Evolutionary conservation across 2,113 vertebrate species (phyloP).

Genomic region (Lophura nycthemera): DNA sequence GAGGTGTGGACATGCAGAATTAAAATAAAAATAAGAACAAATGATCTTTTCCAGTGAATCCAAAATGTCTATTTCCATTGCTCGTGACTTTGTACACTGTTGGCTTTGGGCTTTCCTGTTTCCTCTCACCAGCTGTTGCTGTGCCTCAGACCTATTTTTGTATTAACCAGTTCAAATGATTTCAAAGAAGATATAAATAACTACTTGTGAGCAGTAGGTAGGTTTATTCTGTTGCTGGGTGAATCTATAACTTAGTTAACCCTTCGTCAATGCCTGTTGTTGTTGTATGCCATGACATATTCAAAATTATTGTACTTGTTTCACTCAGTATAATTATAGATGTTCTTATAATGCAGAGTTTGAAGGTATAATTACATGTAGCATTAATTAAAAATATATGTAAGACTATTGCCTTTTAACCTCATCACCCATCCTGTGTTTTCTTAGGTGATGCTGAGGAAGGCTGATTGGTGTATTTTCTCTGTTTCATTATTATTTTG

Average conservation of each 20-base stretch:
- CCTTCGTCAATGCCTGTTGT: not conserved
- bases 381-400: not conserved
- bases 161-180: not conserved
- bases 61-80: not conserved
- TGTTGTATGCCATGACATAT: not conserved
- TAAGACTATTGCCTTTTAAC: not conserved
- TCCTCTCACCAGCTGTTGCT: not conserved
- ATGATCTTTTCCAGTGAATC: not conserved
- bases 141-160: not conserved
- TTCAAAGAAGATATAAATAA: not conserved
- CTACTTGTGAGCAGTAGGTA: not conserved
- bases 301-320: constrained; percentile 30
- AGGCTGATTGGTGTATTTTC: not conserved
- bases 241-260: not conserved
- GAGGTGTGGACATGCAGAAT: not conserved
- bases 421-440: not conserved
- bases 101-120: not conserved
- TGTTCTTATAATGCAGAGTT: not conserved
- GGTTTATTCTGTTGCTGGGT: not conserved
- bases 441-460: not conserved
- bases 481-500: not conserved
- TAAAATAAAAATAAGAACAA: not conserved
- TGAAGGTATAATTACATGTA: constrained; percentile 8
- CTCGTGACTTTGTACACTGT: not conserved
- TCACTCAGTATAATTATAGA: not conserved